phyloP scores from a whole-genome alignment of 2,888 invertebrate species.

The Ophioninae sp. region DNA sequence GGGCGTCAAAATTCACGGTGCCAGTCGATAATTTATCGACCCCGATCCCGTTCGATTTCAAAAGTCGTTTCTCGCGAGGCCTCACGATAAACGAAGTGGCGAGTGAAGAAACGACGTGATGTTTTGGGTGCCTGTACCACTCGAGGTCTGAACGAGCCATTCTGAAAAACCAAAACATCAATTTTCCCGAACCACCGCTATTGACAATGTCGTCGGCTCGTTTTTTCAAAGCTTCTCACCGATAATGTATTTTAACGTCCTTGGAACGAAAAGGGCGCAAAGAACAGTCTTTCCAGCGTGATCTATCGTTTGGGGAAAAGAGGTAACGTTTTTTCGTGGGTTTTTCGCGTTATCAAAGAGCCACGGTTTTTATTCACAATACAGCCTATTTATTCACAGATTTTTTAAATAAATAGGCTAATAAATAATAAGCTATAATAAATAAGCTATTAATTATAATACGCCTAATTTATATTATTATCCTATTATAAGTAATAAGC shows the following conservation, averaged over 20 bases:
- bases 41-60: neutral
- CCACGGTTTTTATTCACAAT: no score
- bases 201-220: slow-evolving; percentile 64
- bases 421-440: no score
- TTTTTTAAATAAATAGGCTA: no score
- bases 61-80: neutral
- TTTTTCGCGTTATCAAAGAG: no score
- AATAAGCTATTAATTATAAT: no score
- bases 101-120: slow-evolving; percentile 40
- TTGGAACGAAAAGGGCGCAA: slow-evolving; percentile 1
- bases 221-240: slow-evolving; percentile 42
- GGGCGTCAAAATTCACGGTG: neutral
- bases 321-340: no score
- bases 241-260: neutral
- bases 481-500: no score
- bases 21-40: slow-evolving; percentile 70
- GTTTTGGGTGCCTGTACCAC: slow-evolving; percentile 48
- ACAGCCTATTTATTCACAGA: no score
- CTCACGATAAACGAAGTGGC: slow-evolving; percentile 3
- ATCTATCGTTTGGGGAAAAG: no score
- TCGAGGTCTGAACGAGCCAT: slow-evolving; percentile 70
- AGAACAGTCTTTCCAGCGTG: neutral
- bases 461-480: no score
- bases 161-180: slow-evolving; percentile 75
- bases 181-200: slow-evolving; percentile 61